Evolutionary conservation across 2,797 vertebrate species (phyloP).

Genomic region (Distichodus sexfasciatus): DNA sequence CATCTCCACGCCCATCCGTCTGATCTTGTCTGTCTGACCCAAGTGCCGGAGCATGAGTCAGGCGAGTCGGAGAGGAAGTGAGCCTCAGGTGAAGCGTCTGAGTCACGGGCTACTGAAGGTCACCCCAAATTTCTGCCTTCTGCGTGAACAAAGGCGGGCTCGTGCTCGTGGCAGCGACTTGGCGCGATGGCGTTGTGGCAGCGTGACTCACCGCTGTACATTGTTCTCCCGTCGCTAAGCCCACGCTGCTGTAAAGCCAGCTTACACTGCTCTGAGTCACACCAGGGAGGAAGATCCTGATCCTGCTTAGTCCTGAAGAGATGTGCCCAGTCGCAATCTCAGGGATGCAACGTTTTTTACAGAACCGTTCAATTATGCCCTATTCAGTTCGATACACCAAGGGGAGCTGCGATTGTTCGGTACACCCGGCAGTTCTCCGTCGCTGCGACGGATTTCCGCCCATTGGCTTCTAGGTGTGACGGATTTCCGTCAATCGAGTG

Average conservation of each 20-base stretch:
- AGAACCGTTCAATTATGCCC: no score
- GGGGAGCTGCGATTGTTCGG: no score
- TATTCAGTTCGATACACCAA: no score
- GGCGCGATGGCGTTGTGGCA: neutral
- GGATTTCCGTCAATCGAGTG: no score
- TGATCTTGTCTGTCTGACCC: neutral
- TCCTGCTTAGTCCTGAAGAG: no score
- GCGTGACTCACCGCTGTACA: conserved; percentile 11
- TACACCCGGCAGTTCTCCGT: no score
- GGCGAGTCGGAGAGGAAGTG: neutral
- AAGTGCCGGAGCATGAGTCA: neutral
- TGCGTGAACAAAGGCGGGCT: neutral
- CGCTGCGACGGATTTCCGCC: no score
- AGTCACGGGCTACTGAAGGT: neutral
- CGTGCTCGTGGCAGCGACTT: neutral
- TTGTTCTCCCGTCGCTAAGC: conserved; percentile 15
- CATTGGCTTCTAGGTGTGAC: no score
- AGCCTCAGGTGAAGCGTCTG: neutral
- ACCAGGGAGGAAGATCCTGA: neutral
- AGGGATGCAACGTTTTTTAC: no score
- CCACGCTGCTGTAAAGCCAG: conserved; percentile 6
- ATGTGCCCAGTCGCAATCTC: no score
- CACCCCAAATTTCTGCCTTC: neutral
- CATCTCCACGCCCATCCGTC: neutral
- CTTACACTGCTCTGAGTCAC: conserved; percentile 18